Percentiles rank a stretch among this genome's conserved stretches.
phyloP scores from a whole-genome alignment of 2,113 vertebrate genomes.

The Notiomystis cincta region DNA sequence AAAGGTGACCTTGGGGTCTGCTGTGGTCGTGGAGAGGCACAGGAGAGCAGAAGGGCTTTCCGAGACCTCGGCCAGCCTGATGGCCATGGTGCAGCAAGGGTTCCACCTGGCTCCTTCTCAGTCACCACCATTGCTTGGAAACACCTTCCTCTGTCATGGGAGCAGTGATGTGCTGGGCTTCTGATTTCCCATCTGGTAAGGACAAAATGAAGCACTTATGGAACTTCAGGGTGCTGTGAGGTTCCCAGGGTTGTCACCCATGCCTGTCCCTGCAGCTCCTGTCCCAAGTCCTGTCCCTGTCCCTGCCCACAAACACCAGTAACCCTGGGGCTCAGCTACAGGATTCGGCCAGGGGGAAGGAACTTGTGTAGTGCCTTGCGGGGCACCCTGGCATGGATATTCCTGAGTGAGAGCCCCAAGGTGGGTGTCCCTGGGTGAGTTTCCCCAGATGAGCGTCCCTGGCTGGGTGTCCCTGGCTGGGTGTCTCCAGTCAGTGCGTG shows the following conservation, averaged over 20 bases:
- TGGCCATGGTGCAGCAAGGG: not conserved
- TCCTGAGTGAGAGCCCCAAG: accelerated
- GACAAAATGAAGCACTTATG: accelerated
- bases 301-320: not conserved
- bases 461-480: no score
- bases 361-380: not conserved
- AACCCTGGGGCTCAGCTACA: accelerated
- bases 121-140: not conserved
- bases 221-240: not conserved
- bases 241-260: not conserved
- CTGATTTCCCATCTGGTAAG: not conserved
- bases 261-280: not conserved
- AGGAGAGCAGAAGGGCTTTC: not conserved
- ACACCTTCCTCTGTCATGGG: not conserved
- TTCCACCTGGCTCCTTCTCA: accelerated
- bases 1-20: not conserved
- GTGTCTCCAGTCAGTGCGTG: no score
- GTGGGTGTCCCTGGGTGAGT: accelerated
- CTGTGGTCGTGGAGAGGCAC: not conserved
- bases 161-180: not conserved
- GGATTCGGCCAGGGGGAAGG: not conserved
- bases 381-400: accelerated
- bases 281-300: not conserved
- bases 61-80: not conserved
- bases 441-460: accelerated